Evolutionary conservation across 2,113 vertebrate species (phyloP).

Genomic region (Calypte anna): DNA sequence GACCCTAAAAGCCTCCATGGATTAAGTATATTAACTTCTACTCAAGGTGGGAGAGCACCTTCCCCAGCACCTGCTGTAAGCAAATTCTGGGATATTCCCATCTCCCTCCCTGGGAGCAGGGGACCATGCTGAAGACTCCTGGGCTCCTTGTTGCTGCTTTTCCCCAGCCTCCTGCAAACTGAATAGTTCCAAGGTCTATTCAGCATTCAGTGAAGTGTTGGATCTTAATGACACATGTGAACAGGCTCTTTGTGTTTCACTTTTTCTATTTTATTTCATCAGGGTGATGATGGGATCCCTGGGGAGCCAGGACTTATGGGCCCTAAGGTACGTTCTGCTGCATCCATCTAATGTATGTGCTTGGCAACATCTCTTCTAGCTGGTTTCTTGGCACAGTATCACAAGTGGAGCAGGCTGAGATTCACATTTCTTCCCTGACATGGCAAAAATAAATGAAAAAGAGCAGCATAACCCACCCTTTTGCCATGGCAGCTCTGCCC

Average conservation of each 20-base stretch:
- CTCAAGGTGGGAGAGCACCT: not conserved
- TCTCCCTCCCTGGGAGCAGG: not conserved
- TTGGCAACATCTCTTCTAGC: not conserved
- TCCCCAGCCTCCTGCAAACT: not conserved
- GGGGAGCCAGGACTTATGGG: conserved; percentile 84
- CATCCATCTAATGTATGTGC: rapidly evolving
- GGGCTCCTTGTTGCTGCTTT: not conserved
- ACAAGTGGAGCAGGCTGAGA: not conserved
- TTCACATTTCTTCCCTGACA: not conserved
- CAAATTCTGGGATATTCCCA: not conserved
- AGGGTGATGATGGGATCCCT: conserved; percentile 87
- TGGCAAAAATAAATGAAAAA: not conserved
- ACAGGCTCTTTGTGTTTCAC: not conserved
- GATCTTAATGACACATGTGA: not conserved
- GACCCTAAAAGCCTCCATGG: not conserved
- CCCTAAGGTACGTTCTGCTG: conserved; percentile 75
- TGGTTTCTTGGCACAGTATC: not conserved
- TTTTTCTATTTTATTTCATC: not conserved
- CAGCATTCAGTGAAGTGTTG: rapidly evolving
- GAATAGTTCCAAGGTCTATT: not conserved
- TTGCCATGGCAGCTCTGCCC: not conserved
- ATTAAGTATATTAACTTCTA: not conserved
- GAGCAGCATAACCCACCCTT: not conserved
- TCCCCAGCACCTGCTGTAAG: not conserved
- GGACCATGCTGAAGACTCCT: rapidly evolving